Percentiles rank a stretch among this genome's conserved stretches.
phyloP scores from a whole-genome alignment of 1,140 invertebrate species.

The Drosophila sproati region DNA sequence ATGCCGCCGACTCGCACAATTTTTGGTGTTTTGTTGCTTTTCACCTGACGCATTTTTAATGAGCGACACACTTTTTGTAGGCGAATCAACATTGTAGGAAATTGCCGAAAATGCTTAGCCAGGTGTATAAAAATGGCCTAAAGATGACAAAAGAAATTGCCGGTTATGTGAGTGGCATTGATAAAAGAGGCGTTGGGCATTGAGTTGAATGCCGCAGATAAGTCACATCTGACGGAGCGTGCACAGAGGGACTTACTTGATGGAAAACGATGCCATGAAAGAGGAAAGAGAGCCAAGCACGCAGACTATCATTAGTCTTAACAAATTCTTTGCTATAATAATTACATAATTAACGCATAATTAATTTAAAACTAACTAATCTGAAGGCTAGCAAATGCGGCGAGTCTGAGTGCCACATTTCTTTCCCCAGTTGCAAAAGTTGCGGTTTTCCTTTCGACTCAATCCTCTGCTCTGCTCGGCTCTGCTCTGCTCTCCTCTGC shows the following conservation, averaged over 20 bases:
- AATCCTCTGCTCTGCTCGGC: constrained; percentile 12
- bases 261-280: background rate
- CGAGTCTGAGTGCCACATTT: background rate
- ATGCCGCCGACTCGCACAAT: background rate
- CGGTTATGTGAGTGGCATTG: constrained; percentile 46
- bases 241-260: background rate
- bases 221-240: background rate
- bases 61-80: constrained; percentile 64
- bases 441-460: constrained; percentile 33
- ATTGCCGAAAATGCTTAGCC: constrained; percentile 60
- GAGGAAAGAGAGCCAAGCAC: background rate
- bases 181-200: constrained; percentile 23
- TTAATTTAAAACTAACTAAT: constrained; percentile 69
- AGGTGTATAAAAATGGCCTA: constrained; percentile 62
- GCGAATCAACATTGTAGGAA: constrained; percentile 22
- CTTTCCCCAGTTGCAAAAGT: constrained; percentile 7
- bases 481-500: background rate
- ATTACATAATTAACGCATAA: constrained; percentile 79
- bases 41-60: constrained; percentile 70
- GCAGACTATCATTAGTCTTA: constrained; percentile 8
- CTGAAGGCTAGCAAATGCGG: constrained; percentile 10
- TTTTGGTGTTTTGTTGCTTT: constrained; percentile 4
- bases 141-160: constrained; percentile 56
- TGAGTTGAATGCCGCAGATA: constrained; percentile 7
- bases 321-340: constrained; percentile 39